Evolutionary conservation across 1,140 invertebrate genomes (phyloP).

Genomic region (Galleria mellonella): DNA sequence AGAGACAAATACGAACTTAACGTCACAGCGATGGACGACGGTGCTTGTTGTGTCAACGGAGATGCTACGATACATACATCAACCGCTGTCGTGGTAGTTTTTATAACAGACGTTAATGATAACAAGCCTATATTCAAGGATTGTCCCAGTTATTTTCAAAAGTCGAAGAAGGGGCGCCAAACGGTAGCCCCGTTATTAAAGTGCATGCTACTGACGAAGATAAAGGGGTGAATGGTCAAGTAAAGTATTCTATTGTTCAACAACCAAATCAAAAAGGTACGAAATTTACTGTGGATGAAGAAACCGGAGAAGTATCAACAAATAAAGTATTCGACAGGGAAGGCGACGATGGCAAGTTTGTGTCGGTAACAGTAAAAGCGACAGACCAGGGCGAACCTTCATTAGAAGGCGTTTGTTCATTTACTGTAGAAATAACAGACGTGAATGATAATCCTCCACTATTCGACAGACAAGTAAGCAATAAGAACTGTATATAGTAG

Average conservation of each 20-base stretch:
- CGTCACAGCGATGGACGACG: slow-evolving; percentile 95
- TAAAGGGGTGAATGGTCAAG: slow-evolving; percentile 94
- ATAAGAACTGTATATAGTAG: slow-evolving; percentile 25
- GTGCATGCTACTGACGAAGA: slow-evolving; percentile 95
- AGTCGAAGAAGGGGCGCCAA: slow-evolving; percentile 93
- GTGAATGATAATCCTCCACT: slow-evolving; percentile 95
- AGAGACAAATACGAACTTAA: slow-evolving; percentile 94
- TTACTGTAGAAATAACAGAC: slow-evolving; percentile 97
- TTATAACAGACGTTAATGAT: slow-evolving; percentile 97
- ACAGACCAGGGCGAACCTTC: slow-evolving; percentile 97
- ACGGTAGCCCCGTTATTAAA: slow-evolving; percentile 94
- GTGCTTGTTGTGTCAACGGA: slow-evolving; percentile 92
- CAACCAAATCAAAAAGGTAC: slow-evolving; percentile 97
- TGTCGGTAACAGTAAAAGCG: slow-evolving; percentile 96
- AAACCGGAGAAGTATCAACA: slow-evolving; percentile 94
- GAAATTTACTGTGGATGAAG: slow-evolving; percentile 95
- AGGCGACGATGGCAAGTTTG: slow-evolving; percentile 96
- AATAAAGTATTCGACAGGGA: slow-evolving; percentile 97
- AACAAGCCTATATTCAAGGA: slow-evolving; percentile 96
- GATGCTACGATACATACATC: slow-evolving; percentile 90
- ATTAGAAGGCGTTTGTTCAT: slow-evolving; percentile 95
- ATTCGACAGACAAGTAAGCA: slow-evolving; percentile 92
- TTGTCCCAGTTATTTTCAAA: slow-evolving; percentile 92
- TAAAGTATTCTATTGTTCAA: slow-evolving; percentile 96
- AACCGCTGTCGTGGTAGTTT: slow-evolving; percentile 96